A percentile compares a stretch with the other conserved stretches of the same genome.
Evolutionary conservation across 2,797 vertebrate genomes (phyloP).

Genomic region (Halcyon badia): DNA sequence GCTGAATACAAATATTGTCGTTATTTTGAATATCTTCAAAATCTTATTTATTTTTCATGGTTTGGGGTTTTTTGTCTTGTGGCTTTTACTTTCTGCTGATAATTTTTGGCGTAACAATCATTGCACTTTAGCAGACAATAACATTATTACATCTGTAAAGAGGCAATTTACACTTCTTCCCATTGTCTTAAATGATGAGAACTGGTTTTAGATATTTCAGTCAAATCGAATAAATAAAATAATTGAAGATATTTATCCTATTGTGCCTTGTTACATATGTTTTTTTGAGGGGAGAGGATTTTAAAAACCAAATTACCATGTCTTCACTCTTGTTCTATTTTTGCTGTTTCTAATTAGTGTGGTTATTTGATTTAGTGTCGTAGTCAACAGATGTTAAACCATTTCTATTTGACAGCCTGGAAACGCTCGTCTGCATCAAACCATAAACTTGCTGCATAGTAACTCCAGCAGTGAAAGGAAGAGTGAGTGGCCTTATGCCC

Average conservation of each 20-base stretch:
- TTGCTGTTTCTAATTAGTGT: not conserved
- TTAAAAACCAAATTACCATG: rapidly evolving
- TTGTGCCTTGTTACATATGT: slow-evolving; percentile 43
- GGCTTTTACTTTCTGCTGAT: not conserved
- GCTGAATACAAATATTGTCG: not conserved
- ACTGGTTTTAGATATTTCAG: slow-evolving; percentile 25
- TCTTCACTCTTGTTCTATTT: not conserved
- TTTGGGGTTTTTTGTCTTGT: not conserved
- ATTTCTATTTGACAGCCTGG: not conserved
- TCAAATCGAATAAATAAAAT: slow-evolving; percentile 36
- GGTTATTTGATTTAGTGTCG: not conserved
- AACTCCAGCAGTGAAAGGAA: not conserved
- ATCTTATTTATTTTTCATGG: not conserved
- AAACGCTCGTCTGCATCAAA: not conserved
- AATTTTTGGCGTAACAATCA: not conserved
- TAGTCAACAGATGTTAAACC: not conserved
- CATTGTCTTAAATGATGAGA: not conserved
- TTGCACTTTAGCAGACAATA: slow-evolving; percentile 24
- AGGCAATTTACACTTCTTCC: not conserved
- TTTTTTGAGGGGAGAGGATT: not conserved
- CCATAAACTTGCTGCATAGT: not conserved
- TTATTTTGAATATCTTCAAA: not conserved
- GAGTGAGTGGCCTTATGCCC: slow-evolving; percentile 4
- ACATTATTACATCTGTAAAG: slow-evolving; percentile 1
- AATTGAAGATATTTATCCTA: not conserved